Evolutionary conservation across 2,797 vertebrate species (phyloP), one percentile per base, ranked within the genome.

Genomic region (Helarctos malayanus): DNA sequence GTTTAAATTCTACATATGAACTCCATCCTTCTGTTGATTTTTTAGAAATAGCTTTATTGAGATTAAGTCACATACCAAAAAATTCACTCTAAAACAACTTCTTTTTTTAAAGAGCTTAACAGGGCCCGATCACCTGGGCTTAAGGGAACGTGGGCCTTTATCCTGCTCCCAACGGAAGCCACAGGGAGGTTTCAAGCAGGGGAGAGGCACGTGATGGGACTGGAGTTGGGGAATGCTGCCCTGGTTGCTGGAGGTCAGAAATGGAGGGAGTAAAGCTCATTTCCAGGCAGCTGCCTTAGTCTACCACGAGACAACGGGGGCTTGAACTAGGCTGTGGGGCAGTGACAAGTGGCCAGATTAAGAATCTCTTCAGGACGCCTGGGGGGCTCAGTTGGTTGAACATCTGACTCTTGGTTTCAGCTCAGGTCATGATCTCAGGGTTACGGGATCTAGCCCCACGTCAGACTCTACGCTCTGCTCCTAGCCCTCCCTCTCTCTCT

Each of bases 31-130:
- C 47, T 78, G 65, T 27, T 86, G 16, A 41, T 27, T 54, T 84
- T 80, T 65, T 90, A 38, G 92, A 87, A 73, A 54, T 7, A 27
- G 25, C 57, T 95, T 90, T 84, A 96, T 18, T 86, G 29, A 78
- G 4, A 45, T 83, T 0, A 54, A 57, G 56, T 91, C n/a, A 63
- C 12, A 84, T 25, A 61, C 15, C 69, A 35, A 3, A 65, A 93
- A 65, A 89, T 57, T 65, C 29, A 85, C 32, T 76, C 38, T 71
- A 56, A 23, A 8, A 29, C 15, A 8, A 29, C 15, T 61, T 35
- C 27, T 71, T 56, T 13, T 91, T 89, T 78, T 91, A 81, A 71
- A 75, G 45, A 83, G 49, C 23, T 91, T 68, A 89, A 38, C n/a
- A 82, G 59, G 29, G 9, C 54, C n/a, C 71, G 10, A 59, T 57